A percentile compares a stretch with the other conserved stretches of the same genome.
Evolutionary conservation across 2,888 invertebrate genomes (phyloP).

Genomic region (Eurytoma adleriae): DNA sequence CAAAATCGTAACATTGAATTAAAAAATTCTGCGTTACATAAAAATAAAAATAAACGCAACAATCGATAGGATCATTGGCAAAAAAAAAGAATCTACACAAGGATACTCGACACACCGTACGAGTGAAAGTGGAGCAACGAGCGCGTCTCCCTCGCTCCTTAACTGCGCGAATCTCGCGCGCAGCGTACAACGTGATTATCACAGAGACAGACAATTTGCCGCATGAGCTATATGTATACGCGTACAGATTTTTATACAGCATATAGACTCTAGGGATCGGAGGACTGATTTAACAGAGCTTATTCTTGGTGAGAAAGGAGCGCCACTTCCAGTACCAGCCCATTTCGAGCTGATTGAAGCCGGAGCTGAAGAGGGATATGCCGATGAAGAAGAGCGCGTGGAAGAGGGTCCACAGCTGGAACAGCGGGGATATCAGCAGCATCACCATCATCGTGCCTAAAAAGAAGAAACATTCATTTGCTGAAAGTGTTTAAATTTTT

Average conservation of each 20-base stretch:
- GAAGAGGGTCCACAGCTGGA: conserved; percentile 70
- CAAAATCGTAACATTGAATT: too few species aligned
- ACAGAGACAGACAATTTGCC: conserved; percentile 63
- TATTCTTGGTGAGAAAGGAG: conserved; percentile 23
- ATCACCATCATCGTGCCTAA: conserved; percentile 66
- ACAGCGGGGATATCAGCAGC: conserved; percentile 70
- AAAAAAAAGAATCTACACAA: background rate
- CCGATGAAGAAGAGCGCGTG: conserved; percentile 68
- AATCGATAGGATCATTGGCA: background rate
- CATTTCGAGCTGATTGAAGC: conserved; percentile 73
- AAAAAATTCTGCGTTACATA: too few species aligned
- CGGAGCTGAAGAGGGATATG: conserved; percentile 68
- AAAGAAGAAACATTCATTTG: too few species aligned
- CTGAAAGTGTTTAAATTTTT: too few species aligned
- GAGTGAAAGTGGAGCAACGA: too few species aligned
- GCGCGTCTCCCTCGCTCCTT: background rate
- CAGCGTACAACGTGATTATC: conserved; percentile 57
- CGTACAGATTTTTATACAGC: conserved; percentile 7
- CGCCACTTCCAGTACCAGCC: conserved; percentile 72
- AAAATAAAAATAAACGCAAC: too few species aligned
- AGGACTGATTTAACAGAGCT: conserved; percentile 24
- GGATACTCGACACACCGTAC: too few species aligned
- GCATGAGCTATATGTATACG: conserved; percentile 37
- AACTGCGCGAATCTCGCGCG: conserved; percentile 9
- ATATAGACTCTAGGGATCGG: background rate